Base-by-base conservation (phyloP, 1,140 invertebrate genomes). In the Dreissena polymorpha region DNA sequence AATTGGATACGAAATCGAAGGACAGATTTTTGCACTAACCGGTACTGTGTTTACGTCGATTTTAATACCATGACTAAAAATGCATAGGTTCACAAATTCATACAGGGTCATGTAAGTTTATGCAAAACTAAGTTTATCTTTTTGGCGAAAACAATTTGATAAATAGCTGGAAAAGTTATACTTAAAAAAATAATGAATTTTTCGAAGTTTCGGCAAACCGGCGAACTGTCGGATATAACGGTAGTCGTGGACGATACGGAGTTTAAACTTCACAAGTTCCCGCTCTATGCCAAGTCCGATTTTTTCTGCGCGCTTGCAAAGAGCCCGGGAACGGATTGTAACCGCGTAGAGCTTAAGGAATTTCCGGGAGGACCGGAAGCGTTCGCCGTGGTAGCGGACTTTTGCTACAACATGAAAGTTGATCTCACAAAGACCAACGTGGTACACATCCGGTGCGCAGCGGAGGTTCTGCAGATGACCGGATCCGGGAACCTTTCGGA, bases 371-470 rank as follows among this genome's bases (percentile, higher is more conserved):
- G 91, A 18, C 81, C 88, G 2, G 89, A 89, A n/a, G 88, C 86
- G 13, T 93, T 93, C 80, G 78, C 76, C n/a, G 68, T 88, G 0
- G 89, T 93, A 7, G 91, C 91, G 16, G 91, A 93, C 73, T 93
- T 91, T 76, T 93, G 91, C 76, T 93, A 93, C 86, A 92, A 91
- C 80, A 90, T 92, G 89, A 84, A 87, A 53, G 69, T 92, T n/a
- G 86, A 89, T 27, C 76, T 92, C 0, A 90, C 83, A 13, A 89
- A 88, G 70, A 85, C 88, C 49, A 93, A 92, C 64, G 88, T 91
- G 2, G 91, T 92, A n/a, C 77, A 88, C 50, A 83, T 92, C 0
- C 87, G 91, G 68, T 90, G 90, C 84, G 92, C 91, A 12, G 90
- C 92, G 0, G 89, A 91, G 29, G 88, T 88, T 65, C 84, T 93